A percentile compares a stretch with the other conserved stretches of the same genome.
phyloP scores from a whole-genome alignment of 2,888 invertebrate species.

The Rutpela maculata region DNA sequence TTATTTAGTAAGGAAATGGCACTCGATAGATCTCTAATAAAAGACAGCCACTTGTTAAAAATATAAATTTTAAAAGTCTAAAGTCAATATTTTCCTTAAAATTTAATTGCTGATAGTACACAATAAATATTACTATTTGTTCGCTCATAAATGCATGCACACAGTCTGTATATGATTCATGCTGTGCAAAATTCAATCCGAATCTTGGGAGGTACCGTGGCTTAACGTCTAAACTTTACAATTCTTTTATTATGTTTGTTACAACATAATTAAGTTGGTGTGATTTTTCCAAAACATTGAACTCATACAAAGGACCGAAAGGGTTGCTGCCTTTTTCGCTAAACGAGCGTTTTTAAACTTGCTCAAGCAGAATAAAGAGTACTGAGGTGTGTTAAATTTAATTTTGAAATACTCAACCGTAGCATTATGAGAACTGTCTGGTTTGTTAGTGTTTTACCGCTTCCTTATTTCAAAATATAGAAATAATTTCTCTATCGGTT shows the following conservation, averaged over 20 bases:
- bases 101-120: too few species aligned
- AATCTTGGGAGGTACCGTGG: conserved; percentile 46
- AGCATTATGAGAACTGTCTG: conserved; percentile 29
- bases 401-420: conserved; percentile 57
- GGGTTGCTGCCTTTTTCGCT: conserved; percentile 71
- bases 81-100: too few species aligned
- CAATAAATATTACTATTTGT: too few species aligned
- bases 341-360: conserved; percentile 65
- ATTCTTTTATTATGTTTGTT: conserved; percentile 62
- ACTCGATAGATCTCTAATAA: not conserved
- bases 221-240: conserved; percentile 47
- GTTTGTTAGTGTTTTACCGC: conserved; percentile 27
- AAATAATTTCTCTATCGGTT: conserved; percentile 5
- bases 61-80: too few species aligned
- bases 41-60: too few species aligned
- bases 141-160: too few species aligned
- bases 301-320: conserved; percentile 68
- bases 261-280: conserved; percentile 72
- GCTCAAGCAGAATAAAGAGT: conserved; percentile 62
- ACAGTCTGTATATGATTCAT: conserved; percentile 2
- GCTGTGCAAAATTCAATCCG: conserved; percentile 39
- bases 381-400: conserved; percentile 64
- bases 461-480: conserved; percentile 25
- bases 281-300: conserved; percentile 73
- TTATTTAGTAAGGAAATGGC: conserved; percentile 50